phyloP scores from a whole-genome alignment of 2,113 vertebrate genomes.

The Rhinogobius similis region DNA sequence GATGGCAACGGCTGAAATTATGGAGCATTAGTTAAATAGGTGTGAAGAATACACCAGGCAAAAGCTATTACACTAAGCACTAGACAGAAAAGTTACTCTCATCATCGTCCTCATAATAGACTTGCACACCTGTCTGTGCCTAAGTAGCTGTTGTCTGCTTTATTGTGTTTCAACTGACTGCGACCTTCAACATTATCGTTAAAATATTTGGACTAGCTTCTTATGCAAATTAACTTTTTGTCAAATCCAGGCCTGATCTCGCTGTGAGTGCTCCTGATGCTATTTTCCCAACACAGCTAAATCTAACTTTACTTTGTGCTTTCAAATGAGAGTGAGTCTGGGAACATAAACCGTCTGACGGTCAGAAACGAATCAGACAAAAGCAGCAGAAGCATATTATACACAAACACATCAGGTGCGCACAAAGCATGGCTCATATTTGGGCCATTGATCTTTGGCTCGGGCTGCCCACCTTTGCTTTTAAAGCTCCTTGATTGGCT shows the following conservation, averaged over 20 bases:
- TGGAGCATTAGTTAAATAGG: background rate
- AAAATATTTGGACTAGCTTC: slow-evolving; percentile 5
- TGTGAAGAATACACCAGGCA: background rate
- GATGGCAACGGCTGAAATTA: background rate
- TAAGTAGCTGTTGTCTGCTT: background rate
- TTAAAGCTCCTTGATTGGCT: too few species aligned
- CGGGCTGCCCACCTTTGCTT: too few species aligned
- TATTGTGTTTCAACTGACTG: background rate
- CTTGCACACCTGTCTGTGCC: background rate
- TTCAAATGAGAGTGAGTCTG: background rate
- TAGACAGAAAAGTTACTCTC: background rate
- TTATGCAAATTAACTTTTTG: slow-evolving; percentile 12
- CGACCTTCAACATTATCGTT: background rate
- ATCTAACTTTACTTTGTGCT: background rate
- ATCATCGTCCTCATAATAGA: background rate
- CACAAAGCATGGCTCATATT: too few species aligned
- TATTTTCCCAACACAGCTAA: slow-evolving; percentile 10
- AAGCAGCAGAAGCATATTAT: background rate
- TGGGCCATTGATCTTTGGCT: too few species aligned
- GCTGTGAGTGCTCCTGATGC: slow-evolving; percentile 33
- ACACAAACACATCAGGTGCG: too few species aligned
- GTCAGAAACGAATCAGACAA: background rate
- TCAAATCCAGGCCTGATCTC: slow-evolving; percentile 34
- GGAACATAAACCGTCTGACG: background rate
- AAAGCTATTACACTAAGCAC: background rate